Percentiles rank a stretch among this genome's conserved stretches.
These are phyloP conservation scores for Heliconius nattereri DNA, from an alignment of 1,140 invertebrate genomes.

Conservation along the genomic window DNA sequence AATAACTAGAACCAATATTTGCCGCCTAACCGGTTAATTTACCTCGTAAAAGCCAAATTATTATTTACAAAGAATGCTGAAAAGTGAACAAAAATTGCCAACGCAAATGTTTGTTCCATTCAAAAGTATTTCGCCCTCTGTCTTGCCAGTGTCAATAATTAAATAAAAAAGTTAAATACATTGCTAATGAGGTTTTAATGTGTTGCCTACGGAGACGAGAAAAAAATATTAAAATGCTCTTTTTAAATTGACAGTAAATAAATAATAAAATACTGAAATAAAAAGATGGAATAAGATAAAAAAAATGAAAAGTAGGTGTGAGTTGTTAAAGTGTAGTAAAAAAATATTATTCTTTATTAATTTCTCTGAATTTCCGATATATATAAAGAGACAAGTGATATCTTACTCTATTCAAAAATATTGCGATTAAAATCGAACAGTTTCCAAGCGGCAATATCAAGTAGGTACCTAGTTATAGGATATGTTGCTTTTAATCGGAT, in stretches of 20 bases:
- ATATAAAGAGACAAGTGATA: too few species aligned
- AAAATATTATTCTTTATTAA: too few species aligned
- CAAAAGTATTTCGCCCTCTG: slow-evolving; percentile 22
- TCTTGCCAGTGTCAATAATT: slow-evolving; percentile 23
- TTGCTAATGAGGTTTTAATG: slow-evolving; percentile 53
- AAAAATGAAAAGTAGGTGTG: too few species aligned
- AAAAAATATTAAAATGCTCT: background rate
- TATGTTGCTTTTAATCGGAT: too few species aligned
- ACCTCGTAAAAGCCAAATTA: slow-evolving; percentile 36
- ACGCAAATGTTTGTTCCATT: slow-evolving; percentile 46
- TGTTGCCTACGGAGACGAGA: slow-evolving; percentile 36
- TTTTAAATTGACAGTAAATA: background rate
- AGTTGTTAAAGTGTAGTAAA: too few species aligned
- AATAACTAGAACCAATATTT: slow-evolving; percentile 38
- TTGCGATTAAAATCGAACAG: too few species aligned
- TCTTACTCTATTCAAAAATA: too few species aligned
- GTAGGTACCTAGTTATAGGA: too few species aligned
- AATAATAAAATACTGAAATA: background rate
- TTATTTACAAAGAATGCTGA: slow-evolving; percentile 12
- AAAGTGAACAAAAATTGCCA: slow-evolving; percentile 37
- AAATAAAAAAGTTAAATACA: slow-evolving; percentile 39
- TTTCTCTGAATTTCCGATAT: too few species aligned
- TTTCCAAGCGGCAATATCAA: too few species aligned
- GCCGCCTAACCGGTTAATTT: slow-evolving; percentile 43
- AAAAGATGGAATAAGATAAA: too few species aligned